Evolutionary conservation across 2,797 vertebrate genomes (phyloP).

Genomic region (Zalophus californianus): DNA sequence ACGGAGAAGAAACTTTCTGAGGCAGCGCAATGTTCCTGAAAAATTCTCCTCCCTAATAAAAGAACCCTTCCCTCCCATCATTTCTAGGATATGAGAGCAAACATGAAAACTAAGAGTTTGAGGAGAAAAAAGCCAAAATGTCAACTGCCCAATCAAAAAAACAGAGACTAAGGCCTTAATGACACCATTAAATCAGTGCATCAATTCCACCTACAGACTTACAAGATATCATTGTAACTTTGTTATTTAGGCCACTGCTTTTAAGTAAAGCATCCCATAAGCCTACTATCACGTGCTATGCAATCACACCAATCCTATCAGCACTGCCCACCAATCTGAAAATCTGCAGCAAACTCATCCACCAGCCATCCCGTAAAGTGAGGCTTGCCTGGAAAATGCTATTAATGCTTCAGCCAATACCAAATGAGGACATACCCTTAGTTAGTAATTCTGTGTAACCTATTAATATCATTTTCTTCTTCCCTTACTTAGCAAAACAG

Average conservation of each 20-base stretch:
- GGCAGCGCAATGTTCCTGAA: neutral
- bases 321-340: neutral
- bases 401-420: neutral
- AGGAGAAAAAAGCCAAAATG: neutral
- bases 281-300: neutral
- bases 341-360: neutral
- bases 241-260: neutral
- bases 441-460: neutral
- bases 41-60: neutral
- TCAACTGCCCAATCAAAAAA: neutral
- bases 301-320: neutral
- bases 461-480: neutral
- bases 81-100: neutral
- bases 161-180: neutral
- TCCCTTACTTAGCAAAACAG: neutral
- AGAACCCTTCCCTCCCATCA: neutral
- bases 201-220: neutral
- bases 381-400: neutral
- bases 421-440: neutral
- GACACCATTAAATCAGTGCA: neutral
- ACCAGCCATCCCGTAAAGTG: neutral
- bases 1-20: neutral
- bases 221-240: neutral
- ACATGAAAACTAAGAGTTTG: neutral
- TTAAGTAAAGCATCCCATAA: neutral